Conservation (phyloP, 2,113 vertebrate species). For the Tetrao urogallus region DNA sequence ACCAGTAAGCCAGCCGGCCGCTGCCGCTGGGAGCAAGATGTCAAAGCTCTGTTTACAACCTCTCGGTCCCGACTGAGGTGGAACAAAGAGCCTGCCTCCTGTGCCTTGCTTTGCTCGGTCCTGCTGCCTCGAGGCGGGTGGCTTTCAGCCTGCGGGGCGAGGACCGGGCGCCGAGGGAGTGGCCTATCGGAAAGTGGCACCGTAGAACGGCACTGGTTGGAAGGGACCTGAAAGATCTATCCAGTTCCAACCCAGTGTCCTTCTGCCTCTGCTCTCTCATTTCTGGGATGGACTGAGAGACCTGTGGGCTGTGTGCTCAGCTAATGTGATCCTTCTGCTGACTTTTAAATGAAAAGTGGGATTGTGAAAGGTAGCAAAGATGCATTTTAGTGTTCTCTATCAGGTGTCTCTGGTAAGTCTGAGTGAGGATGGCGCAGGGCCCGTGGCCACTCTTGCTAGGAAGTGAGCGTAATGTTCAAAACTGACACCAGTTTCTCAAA, state of each 20-base stretch:
- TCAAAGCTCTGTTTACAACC: not conserved
- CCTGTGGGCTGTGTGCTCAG: not conserved
- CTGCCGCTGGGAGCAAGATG: not conserved
- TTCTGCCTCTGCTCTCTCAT: not conserved
- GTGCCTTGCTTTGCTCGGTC: not conserved
- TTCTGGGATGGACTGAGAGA: not conserved
- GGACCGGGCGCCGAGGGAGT: not conserved
- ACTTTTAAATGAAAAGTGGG: not conserved
- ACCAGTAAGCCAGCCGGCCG: accelerated
- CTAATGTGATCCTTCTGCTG: not conserved
- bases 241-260: too few species aligned
- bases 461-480: not conserved
- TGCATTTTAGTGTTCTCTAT: not conserved
- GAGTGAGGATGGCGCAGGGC: not conserved
- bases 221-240: too few species aligned
- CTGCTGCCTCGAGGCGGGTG: not conserved
- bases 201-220: too few species aligned
- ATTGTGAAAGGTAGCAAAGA: not conserved
- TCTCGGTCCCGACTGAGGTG: not conserved
- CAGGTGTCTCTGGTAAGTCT: not conserved
- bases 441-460: not conserved
- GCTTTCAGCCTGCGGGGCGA: not conserved
- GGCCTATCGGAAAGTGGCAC: too few species aligned
- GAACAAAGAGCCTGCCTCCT: slow-evolving; percentile 21
- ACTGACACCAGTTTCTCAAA: not conserved